Percentiles rank a stretch among this genome's conserved stretches.
Conservation (phyloP, 2,797 vertebrate species). For the Cryptoprocta ferox region DNA sequence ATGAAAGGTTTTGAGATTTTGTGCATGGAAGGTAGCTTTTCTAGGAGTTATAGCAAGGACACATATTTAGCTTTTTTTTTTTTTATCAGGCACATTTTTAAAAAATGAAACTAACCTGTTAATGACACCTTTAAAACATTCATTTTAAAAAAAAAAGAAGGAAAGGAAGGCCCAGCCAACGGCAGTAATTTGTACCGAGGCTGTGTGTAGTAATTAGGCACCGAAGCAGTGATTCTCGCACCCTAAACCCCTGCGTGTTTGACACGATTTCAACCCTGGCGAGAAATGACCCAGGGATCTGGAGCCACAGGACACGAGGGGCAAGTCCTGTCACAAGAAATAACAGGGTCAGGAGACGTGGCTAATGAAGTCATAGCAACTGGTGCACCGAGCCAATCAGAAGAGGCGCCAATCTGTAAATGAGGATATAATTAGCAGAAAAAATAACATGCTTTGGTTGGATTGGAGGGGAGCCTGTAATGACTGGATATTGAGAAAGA, state of each 20-base stretch:
- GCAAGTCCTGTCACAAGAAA: constrained; percentile 91
- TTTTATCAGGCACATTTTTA: constrained; percentile 75
- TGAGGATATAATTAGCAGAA: constrained; percentile 92
- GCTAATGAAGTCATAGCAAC: constrained; percentile 93
- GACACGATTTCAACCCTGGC: constrained; percentile 86
- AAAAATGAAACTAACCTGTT: constrained; percentile 87
- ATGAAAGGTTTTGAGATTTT: constrained; percentile 3
- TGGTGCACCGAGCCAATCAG: constrained; percentile 88
- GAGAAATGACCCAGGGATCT: constrained; percentile 87
- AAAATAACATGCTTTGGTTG: constrained; percentile 90
- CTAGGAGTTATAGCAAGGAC: constrained; percentile 58
- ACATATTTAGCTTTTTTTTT: constrained; percentile 34
- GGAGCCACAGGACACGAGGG: constrained; percentile 88
- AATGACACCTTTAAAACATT: constrained; percentile 87
- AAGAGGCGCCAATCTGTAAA: constrained; percentile 90
- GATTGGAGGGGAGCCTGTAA: constrained; percentile 89
- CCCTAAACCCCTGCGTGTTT: constrained; percentile 83
- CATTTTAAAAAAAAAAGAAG: constrained; percentile 44
- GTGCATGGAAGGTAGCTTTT: constrained; percentile 54
- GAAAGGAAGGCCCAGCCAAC: constrained; percentile 59
- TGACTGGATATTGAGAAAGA: constrained; percentile 90
- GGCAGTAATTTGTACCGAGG: constrained; percentile 82
- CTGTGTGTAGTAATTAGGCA: constrained; percentile 86
- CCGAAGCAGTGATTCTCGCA: constrained; percentile 75
- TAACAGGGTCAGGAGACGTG: constrained; percentile 92